Conservation (phyloP, 2,113 vertebrate species). For the Rostratula benghalensis region DNA sequence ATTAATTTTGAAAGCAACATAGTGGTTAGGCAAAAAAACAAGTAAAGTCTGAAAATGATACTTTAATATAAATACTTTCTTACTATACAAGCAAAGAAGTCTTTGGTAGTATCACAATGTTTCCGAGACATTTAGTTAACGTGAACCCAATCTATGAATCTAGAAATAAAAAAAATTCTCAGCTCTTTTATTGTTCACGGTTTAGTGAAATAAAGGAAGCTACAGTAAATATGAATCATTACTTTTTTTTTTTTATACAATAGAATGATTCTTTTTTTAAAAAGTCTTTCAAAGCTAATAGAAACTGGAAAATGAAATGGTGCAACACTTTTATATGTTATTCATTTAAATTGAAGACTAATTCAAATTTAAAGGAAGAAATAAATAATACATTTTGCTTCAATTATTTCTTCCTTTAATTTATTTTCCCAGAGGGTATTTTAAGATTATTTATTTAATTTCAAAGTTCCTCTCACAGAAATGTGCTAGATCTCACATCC, state of each 20-base stretch:
- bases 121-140: background rate
- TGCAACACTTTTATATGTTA: background rate
- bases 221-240: background rate
- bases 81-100: background rate
- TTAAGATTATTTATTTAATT: background rate
- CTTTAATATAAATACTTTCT: background rate
- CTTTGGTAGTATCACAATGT: fast-evolving
- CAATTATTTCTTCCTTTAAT: background rate
- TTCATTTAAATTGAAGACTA: background rate
- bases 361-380: background rate
- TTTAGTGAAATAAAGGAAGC: background rate
- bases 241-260: background rate
- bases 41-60: background rate
- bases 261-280: background rate
- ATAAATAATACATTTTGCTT: background rate
- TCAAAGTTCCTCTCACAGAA: background rate
- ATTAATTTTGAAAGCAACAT: background rate
- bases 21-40: background rate
- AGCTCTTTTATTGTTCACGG: background rate
- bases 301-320: background rate
- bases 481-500: background rate
- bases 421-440: background rate
- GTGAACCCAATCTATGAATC: background rate
- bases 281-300: background rate
- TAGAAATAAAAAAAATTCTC: background rate